Conservation (phyloP, 2,888 invertebrate species). For the Gisinianus flammeolus region DNA sequence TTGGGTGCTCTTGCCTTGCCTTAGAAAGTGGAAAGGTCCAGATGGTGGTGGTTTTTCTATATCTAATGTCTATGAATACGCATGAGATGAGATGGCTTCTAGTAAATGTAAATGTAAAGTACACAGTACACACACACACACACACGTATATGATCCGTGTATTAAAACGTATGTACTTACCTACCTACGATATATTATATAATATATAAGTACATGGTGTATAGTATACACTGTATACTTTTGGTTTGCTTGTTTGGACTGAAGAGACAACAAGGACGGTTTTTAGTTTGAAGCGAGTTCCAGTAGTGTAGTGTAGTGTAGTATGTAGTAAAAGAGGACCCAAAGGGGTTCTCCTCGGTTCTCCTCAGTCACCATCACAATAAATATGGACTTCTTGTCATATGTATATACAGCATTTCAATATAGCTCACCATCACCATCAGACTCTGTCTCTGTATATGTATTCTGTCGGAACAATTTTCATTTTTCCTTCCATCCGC, state of each 20-base stretch:
- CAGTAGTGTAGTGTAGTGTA: not conserved
- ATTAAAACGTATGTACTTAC: too few species aligned
- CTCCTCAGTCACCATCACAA: slow-evolving; percentile 27
- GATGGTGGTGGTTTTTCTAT: slow-evolving; percentile 35
- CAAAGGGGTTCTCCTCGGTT: slow-evolving; percentile 36
- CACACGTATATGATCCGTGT: too few species aligned
- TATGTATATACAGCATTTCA: slow-evolving; percentile 29
- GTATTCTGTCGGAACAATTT: not conserved
- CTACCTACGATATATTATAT: not conserved
- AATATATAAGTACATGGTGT: not conserved
- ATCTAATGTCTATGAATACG: slow-evolving; percentile 29
- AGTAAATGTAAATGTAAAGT: slow-evolving; percentile 8
- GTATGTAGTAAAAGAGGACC: not conserved
- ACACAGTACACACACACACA: not conserved
- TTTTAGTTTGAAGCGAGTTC: not conserved
- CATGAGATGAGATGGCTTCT: slow-evolving; percentile 21
- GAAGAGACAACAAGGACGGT: not conserved
- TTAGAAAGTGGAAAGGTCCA: slow-evolving; percentile 33
- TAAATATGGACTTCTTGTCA: slow-evolving; percentile 30
- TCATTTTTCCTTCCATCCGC: not conserved
- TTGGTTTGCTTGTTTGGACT: too few species aligned
- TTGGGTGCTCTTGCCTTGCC: slow-evolving; percentile 41
- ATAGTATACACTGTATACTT: not conserved
- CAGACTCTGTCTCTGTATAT: not conserved
- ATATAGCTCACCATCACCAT: slow-evolving; percentile 10